Evolutionary conservation across 92 coral and sea anemone species (phyloP).

Genomic region (Porites lobata): DNA sequence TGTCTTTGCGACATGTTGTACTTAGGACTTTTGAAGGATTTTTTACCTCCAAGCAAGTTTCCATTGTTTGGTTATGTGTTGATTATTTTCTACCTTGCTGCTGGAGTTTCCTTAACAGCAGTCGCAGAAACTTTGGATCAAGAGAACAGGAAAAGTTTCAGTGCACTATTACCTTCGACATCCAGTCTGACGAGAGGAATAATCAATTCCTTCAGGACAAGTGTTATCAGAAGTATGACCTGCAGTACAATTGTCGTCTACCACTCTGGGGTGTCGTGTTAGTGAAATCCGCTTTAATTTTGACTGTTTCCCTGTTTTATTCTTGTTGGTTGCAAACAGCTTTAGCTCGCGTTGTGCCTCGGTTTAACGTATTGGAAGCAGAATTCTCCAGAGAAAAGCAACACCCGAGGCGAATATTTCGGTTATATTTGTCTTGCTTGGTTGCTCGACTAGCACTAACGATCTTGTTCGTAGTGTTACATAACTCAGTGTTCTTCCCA

Average conservation of each 20-base stretch:
- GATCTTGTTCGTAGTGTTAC: constrained; percentile 29
- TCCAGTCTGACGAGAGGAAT: no score
- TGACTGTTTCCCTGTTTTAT: constrained; percentile 36
- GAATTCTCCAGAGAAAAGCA: constrained; percentile 8
- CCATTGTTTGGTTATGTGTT: background rate
- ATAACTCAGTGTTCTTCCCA: constrained; percentile 9
- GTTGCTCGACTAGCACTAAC: constrained; percentile 30
- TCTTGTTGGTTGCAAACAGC: constrained; percentile 11
- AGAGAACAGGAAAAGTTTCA: constrained; percentile 9
- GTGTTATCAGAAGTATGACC: constrained; percentile 52
- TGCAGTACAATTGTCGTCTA: constrained; percentile 27
- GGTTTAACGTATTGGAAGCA: constrained; percentile 23
- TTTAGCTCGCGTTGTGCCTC: constrained; percentile 9
- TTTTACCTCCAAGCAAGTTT: background rate
- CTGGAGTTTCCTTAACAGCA: background rate
- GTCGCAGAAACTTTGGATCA: background rate
- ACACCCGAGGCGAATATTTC: constrained; percentile 17
- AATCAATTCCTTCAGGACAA: constrained; percentile 4
- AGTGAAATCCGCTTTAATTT: background rate
- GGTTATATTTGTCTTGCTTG: constrained; percentile 31
- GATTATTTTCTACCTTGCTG: background rate
- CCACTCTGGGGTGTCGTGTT: constrained; percentile 41
- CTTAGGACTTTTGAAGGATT: background rate
- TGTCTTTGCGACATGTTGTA: background rate
- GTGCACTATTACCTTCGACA: background rate